Evolutionary conservation across 2,888 invertebrate genomes (phyloP), one percentile per base, ranked within the genome.

Genomic region (Syrphus vitripennis): DNA sequence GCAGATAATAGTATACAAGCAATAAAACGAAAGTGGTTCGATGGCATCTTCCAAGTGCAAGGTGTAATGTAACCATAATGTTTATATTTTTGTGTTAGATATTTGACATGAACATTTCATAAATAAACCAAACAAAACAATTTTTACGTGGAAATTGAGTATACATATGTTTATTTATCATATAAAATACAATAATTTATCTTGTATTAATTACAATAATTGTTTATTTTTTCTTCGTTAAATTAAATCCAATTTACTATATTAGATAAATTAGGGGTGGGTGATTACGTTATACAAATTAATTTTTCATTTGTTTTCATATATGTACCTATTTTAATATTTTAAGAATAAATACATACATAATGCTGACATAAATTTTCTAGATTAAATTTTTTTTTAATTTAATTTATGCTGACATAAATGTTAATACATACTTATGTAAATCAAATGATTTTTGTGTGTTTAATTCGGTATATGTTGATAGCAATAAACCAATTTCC

Each of bases 151-250:
- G 63, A 83, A 83, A 83, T 79, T 42, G 48, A 80, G 50, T 83
- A 79, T 70, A n/a, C n/a, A n/a, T n/a, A n/a, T n/a, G n/a, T n/a
- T n/a, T 76, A 76, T 83, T 81, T 72, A 84, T 84, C 84, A 84
- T 81, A 84, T 80, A 84, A 81, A 72, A 78, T 72, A 67, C 59
- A 78, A 57, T 65, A 71, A 69, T 67, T 53, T 63, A 57, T 40
- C 55, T 76, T 76, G 65, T 48, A 76, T 80, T 57, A 48, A 55
- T 70, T 75, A 31, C 9, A 31, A n/a, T n/a, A n/a, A n/a, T 26
- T 48, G 14, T 65, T 65, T 53, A n/a, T n/a, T n/a, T n/a, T n/a
- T n/a, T n/a, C n/a, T 80, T 80, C 71, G 80, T 84, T 84, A 71
- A 29, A 84, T 80, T 75, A 70, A 57, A 81, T 71, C 59, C 53